Evolutionary conservation across 2,888 invertebrate genomes (phyloP).

Genomic region (Idaea straminata): DNA sequence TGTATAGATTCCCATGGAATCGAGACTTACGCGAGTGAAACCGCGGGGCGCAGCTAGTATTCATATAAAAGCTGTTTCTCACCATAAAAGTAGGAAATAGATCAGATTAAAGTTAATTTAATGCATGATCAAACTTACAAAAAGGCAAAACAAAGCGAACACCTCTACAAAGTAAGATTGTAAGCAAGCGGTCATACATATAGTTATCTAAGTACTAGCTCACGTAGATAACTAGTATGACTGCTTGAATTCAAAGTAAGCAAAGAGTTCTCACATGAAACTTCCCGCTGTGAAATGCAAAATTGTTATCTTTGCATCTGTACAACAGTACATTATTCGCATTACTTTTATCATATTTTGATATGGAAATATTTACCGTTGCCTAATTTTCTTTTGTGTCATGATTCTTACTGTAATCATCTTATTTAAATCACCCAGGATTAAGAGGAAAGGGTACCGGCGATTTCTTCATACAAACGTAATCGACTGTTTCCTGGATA

Average conservation of each 20-base stretch:
- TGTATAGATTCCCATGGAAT: no score
- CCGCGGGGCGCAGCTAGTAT: no score
- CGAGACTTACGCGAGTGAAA: no score
- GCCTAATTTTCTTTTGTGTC: background rate
- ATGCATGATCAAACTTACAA: background rate
- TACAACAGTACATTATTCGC: background rate
- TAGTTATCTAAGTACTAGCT: background rate
- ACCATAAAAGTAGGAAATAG: background rate
- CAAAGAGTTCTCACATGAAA: background rate
- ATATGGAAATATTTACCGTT: background rate
- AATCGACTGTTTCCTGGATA: no score
- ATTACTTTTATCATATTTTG: background rate
- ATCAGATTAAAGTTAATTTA: background rate
- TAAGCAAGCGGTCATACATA: background rate
- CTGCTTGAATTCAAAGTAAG: background rate
- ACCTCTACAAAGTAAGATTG: background rate
- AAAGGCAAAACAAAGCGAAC: background rate
- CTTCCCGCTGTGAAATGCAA: background rate
- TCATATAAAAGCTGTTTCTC: background rate
- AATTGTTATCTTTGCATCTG: background rate
- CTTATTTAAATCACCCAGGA: no score
- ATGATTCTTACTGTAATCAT: background rate
- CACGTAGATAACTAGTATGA: background rate
- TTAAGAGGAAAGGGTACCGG: no score
- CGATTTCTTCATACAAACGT: no score